Conservation (phyloP, 2,888 invertebrate species). For the Antheraea yamamai region DNA sequence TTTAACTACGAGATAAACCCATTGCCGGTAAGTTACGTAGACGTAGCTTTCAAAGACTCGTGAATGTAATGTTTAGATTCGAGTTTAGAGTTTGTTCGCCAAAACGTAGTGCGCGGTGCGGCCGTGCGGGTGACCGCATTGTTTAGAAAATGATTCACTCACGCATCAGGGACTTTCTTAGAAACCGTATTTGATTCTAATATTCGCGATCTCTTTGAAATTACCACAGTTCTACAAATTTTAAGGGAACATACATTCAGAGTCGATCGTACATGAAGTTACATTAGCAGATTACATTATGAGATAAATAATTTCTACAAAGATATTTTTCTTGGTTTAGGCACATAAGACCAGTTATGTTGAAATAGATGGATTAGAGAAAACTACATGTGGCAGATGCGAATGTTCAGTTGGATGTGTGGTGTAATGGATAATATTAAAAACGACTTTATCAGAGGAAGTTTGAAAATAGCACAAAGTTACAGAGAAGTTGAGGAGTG, state of each 20-base stretch:
- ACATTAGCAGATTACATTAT: neutral
- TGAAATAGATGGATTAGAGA: too few relatives aligned
- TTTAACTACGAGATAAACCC: neutral
- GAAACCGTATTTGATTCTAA: neutral
- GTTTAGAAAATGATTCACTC: constrained; percentile 22
- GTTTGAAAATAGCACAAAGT: too few relatives aligned
- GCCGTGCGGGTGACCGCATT: constrained; percentile 13
- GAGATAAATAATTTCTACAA: neutral
- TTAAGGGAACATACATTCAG: neutral
- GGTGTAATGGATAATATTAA: too few relatives aligned
- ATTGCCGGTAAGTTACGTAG: neutral
- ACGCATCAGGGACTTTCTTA: constrained; percentile 4
- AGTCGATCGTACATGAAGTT: neutral
- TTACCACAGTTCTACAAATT: neutral
- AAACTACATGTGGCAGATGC: too few relatives aligned
- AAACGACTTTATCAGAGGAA: too few relatives aligned
- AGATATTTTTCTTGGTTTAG: too few relatives aligned
- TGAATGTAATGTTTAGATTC: constrained; percentile 7
- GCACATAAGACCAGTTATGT: too few relatives aligned
- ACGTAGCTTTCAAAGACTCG: neutral
- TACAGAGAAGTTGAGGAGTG: too few relatives aligned
- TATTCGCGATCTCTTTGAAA: neutral
- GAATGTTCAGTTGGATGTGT: too few relatives aligned
- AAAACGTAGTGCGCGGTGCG: constrained; percentile 1
- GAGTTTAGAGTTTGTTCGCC: constrained; percentile 14